Evolutionary conservation across 1,140 invertebrate species (phyloP).

Genomic region (Cardiocondyla obscurior): DNA sequence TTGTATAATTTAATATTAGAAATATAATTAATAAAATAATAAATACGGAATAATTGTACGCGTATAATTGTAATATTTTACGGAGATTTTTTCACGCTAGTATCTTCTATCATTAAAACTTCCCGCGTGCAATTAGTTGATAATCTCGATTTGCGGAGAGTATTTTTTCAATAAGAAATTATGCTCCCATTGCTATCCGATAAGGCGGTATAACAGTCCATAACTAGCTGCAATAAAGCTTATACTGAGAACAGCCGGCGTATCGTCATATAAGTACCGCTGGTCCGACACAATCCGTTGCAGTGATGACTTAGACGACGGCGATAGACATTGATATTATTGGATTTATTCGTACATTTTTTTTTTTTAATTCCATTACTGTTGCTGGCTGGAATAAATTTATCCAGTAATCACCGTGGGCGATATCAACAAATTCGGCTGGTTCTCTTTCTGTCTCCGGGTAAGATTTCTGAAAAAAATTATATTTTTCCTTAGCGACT

Average conservation of each 20-base stretch:
- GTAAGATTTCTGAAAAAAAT: slow-evolving; percentile 21
- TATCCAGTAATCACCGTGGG: background rate
- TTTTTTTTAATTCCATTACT: background rate
- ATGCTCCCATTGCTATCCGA: slow-evolving; percentile 64
- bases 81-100: too few relatives aligned
- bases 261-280: slow-evolving; percentile 73
- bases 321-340: slow-evolving; percentile 28
- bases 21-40: background rate
- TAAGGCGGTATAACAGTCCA: slow-evolving; percentile 75
- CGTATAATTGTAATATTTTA: too few relatives aligned
- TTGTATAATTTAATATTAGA: background rate
- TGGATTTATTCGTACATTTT: background rate
- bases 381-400: background rate
- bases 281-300: slow-evolving; percentile 55
- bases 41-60: background rate
- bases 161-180: slow-evolving; percentile 60
- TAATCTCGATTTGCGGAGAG: background rate
- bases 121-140: background rate
- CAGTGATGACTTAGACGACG: slow-evolving; percentile 62
- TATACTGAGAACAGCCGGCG: slow-evolving; percentile 63
- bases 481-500: background rate
- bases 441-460: background rate
- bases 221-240: slow-evolving; percentile 76
- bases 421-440: background rate
- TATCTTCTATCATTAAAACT: background rate